Evolutionary conservation across 2,113 vertebrate species (phyloP).

Genomic region (Eupsittula cactorum): DNA sequence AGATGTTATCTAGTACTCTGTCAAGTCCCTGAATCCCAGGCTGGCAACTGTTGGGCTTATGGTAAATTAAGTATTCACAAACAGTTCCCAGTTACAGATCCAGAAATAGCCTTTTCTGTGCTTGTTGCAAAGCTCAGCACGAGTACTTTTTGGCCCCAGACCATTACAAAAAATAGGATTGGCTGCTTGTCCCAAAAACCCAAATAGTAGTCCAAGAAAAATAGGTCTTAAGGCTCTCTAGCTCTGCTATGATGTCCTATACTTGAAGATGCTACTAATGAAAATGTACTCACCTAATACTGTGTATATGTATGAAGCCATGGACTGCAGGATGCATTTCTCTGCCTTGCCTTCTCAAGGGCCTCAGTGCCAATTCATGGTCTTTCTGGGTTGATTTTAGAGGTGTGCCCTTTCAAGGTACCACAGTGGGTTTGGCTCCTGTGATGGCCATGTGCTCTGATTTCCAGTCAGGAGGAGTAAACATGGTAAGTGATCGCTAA

Average conservation of each 20-base stretch:
- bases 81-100: not conserved
- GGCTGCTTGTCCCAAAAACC: not conserved
- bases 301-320: not conserved
- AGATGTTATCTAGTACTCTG: not conserved
- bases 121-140: not conserved
- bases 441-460: slow-evolving; percentile 96
- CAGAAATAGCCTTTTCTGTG: not conserved
- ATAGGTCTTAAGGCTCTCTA: not conserved
- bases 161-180: not conserved
- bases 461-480: slow-evolving; percentile 97
- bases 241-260: not conserved
- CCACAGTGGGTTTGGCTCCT: slow-evolving; percentile 93
- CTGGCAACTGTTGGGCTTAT: not conserved
- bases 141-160: not conserved
- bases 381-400: slow-evolving; percentile 73
- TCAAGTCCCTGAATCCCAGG: not conserved
- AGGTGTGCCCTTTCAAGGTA: slow-evolving; percentile 89
- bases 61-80: not conserved
- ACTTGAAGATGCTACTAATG: not conserved
- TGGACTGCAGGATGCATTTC: not conserved
- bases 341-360: not conserved
- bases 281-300: not conserved
- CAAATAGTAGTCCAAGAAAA: not conserved
- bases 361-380: not conserved
- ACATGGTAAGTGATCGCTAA: slow-evolving; percentile 83